Percentiles rank a stretch among this genome's conserved stretches.
Conservation (phyloP, 2,797 vertebrate genomes). For the Catamblyrhynchus diadema region DNA sequence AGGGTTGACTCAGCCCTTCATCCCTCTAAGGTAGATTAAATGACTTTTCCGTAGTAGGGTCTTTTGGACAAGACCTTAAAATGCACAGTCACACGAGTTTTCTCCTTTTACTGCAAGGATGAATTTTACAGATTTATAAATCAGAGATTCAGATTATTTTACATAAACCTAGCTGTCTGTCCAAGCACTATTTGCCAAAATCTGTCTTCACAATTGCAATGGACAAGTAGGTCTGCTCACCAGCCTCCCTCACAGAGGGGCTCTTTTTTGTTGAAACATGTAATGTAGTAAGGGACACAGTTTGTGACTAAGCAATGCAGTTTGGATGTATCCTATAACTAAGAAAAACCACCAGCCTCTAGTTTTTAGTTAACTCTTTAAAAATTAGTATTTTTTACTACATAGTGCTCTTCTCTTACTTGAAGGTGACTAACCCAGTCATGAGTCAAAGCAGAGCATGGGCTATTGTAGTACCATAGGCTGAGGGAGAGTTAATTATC, state of each 20-base stretch:
- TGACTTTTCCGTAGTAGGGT: slow-evolving; percentile 2
- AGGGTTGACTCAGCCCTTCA: slow-evolving; percentile 46
- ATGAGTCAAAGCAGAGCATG: background rate
- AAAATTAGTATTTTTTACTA: background rate
- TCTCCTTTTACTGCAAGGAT: background rate
- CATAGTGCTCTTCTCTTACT: background rate
- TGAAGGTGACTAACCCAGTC: background rate
- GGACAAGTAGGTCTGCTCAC: background rate
- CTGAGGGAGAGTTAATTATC: background rate
- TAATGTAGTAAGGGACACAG: background rate
- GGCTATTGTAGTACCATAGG: background rate
- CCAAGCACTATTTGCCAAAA: background rate
- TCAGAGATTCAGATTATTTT: background rate
- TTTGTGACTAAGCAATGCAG: background rate
- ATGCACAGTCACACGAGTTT: background rate
- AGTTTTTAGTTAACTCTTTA: background rate
- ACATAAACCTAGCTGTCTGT: background rate
- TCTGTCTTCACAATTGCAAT: background rate
- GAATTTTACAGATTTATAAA: background rate
- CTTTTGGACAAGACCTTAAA: slow-evolving; percentile 40
- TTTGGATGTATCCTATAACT: background rate
- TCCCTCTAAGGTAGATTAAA: slow-evolving; percentile 48
- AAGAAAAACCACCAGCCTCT: background rate
- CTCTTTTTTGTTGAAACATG: background rate
- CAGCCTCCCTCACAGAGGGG: background rate